Base-by-base conservation (phyloP, 2,888 invertebrate genomes). In the Xylophagus ater region DNA sequence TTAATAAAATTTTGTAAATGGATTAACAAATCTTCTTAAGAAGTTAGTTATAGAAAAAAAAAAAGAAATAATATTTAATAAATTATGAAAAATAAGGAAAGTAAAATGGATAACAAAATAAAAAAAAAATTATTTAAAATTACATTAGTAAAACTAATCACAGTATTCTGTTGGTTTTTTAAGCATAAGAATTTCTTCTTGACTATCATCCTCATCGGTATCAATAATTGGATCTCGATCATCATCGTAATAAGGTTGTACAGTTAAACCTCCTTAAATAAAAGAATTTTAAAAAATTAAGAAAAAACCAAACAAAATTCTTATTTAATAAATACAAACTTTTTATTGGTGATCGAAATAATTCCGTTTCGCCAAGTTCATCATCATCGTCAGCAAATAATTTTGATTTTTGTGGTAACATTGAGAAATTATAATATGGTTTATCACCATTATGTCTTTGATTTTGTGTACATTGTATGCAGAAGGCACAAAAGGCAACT, bases 211-310 rank as follows among this genome's bases (percentile, higher is more conserved):
- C n/a, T n/a, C 75, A 2, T 60, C 74, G 0, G 71, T 70, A 20
- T 74, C 66, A 1, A 74, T 69, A 1, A 70, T 69, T 1, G 71
- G 70, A 13, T 76, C 62, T 4, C 78, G 74, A 29, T 81, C 79
- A 19, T 80, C 79, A 47, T 83, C 82, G 50, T 71, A 84, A 57
- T 82, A 83, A 1, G 83, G 81, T 52, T 59, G 54, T 15, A 58
- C 53, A 40, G 51, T 50, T 53, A 62, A 57, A 35, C 59, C 57
- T 38, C 56, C 62, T 62, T n/a, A n/a, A n/a, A 41, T 10, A 45
- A 43, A 21, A 28, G 5, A 18, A 9, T 29, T 19, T 9, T n/a
- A 30, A 30, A 15, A 30, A 24, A 38, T 18, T 32, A 26, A 26
- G n/a, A 26, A 5, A 26, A 26, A 8, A 26, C 4, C 26, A 26